These are phyloP conservation scores for Lithophane semibrunnea DNA, from an alignment of 2,888 invertebrate species.

Conservation along the genomic window DNA sequence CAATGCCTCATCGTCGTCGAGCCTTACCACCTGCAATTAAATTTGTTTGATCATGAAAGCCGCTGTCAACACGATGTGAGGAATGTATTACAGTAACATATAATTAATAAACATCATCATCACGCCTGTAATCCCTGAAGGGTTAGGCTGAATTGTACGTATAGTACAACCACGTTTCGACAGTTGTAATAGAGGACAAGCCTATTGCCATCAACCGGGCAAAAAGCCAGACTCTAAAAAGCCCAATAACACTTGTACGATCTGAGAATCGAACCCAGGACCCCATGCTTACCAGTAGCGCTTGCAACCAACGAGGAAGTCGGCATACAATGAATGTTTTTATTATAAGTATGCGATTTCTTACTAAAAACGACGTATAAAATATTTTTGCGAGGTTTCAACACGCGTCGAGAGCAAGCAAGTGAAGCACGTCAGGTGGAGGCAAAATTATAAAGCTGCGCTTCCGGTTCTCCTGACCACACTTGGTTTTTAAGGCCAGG, in stretches of 20 bases:
- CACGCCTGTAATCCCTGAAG: background rate
- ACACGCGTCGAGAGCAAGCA: background rate
- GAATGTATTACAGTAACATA: background rate
- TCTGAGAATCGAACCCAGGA: background rate
- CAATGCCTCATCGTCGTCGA: conserved; percentile 33
- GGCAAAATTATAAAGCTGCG: background rate
- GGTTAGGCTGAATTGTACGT: no score
- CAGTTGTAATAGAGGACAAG: background rate
- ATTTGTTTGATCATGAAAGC: background rate
- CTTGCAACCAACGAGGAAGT: no score
- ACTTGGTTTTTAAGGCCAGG: background rate
- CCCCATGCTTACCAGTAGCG: background rate
- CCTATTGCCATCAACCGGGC: background rate
- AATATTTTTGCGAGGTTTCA: background rate
- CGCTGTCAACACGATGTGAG: background rate
- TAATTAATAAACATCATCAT: background rate
- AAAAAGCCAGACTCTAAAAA: background rate
- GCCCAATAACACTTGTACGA: background rate
- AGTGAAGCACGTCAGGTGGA: no score
- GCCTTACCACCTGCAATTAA: conserved; percentile 50
- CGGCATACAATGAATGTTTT: background rate
- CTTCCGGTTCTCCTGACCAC: background rate
- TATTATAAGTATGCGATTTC: background rate
- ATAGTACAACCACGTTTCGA: background rate
- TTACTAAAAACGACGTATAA: background rate